Conservation (phyloP, 2,113 vertebrate genomes). For the Brachionichthys hirsutus region DNA sequence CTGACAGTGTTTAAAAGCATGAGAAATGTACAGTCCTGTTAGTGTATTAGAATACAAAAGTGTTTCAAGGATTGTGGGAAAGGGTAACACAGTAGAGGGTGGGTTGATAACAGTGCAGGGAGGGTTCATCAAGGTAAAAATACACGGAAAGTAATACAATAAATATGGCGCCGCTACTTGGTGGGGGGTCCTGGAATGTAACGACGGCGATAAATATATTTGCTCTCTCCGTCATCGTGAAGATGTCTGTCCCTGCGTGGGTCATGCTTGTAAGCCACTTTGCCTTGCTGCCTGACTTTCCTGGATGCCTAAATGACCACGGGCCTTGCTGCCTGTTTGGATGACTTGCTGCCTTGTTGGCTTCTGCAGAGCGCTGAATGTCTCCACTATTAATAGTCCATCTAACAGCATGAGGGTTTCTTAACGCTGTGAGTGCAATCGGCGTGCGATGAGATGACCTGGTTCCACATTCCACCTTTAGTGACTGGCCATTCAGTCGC, state of each 20-base stretch:
- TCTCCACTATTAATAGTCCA: constrained; percentile 57
- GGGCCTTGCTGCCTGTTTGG: constrained; percentile 30
- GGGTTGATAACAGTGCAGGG: too few species aligned
- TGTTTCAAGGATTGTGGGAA: too few species aligned
- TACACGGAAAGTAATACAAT: too few species aligned
- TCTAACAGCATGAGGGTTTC: constrained; percentile 47
- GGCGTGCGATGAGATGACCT: constrained; percentile 48
- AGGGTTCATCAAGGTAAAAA: too few species aligned
- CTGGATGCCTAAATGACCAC: constrained; percentile 7
- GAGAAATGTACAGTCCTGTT: too few species aligned
- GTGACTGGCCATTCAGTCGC: constrained; percentile 10
- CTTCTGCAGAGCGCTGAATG: constrained; percentile 41
- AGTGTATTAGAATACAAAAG: too few species aligned
- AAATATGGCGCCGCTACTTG: too few species aligned
- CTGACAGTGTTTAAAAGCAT: too few species aligned
- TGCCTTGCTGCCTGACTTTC: constrained; percentile 23
- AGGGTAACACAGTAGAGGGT: too few species aligned
- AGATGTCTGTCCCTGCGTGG: neutral
- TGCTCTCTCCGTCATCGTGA: neutral
- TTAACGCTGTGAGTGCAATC: constrained; percentile 37
- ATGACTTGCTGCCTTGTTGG: constrained; percentile 24
- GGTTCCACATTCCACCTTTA: constrained; percentile 41
- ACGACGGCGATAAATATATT: too few species aligned
- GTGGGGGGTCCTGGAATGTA: too few species aligned
- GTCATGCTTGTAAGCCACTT: constrained; percentile 9